Evolutionary conservation across 2,113 vertebrate species (phyloP).

Genomic region (Dipodomys stephensi): DNA sequence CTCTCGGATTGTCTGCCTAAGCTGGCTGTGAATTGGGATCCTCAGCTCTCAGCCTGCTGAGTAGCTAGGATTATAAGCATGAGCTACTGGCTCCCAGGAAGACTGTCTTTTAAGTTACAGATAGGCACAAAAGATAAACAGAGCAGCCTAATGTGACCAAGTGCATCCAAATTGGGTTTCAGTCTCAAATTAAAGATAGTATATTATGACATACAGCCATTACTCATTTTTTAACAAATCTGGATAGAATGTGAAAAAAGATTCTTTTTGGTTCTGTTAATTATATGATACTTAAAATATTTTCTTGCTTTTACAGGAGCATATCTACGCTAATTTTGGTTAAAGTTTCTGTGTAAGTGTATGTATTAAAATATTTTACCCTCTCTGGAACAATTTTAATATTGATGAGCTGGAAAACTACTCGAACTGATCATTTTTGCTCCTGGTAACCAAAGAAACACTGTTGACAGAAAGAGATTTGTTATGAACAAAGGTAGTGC

Average conservation of each 20-base stretch:
- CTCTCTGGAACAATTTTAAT: not conserved
- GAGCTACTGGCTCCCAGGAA: too few relatives aligned
- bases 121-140: not conserved
- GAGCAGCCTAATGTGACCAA: not conserved
- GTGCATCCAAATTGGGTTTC: not conserved
- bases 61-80: too few relatives aligned
- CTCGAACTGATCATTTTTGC: not conserved
- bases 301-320: not conserved
- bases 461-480: not conserved
- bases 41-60: too few relatives aligned
- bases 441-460: slow-evolving; percentile 33
- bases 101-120: not conserved
- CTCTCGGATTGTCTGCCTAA: too few relatives aligned
- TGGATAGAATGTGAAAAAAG: not conserved
- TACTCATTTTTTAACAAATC: not conserved
- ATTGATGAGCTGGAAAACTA: not conserved
- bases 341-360: not conserved
- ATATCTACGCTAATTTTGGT: not conserved
- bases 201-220: not conserved
- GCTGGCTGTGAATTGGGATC: too few relatives aligned
- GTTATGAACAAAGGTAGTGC: not conserved
- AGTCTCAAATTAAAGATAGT: not conserved
- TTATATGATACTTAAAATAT: not conserved
- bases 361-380: not conserved
- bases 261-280: not conserved